Evolutionary conservation across 2,113 vertebrate species (phyloP), one percentile per base, ranked within the genome.

Genomic region (Lepus europaeus): DNA sequence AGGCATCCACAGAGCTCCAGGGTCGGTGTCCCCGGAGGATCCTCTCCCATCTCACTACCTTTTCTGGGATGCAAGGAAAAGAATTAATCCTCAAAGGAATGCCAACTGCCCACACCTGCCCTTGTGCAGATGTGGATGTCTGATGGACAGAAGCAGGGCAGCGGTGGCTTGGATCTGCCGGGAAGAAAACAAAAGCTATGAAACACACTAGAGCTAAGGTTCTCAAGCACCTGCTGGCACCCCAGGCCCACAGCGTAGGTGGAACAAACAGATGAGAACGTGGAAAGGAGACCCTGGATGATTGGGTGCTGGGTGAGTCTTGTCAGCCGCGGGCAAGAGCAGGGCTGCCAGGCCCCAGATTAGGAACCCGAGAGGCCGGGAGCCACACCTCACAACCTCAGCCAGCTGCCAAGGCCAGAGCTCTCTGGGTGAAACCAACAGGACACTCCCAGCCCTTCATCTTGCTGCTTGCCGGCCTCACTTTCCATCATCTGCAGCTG

Each of bases 161-260:
- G 45, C 14, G 8, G 27, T 33, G 61, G 68, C 93, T 92, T 78
- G 91, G 36, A 89, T 84, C 36, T 84, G 31, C 87, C 1, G 9
- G 81, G 45, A 84, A 94, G 77, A 68, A 93, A 83, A 31, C 49
- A 69, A 88, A 90, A 81, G 73, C 45, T 25, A 23, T n/a, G 51
- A 53, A 89, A 84, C 78, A 36, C 19, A 53, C 14, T 25, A 31
- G 14, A 9, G 68, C 49, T 69, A 84, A 77, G 77, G 66, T 74
- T 88, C 79, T 56, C 25, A 64, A 85, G 23, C 0, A 0, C 89
- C 59, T 72, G 39, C 31, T 76, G 69, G 29, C 53, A 76, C 61
- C 27, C 33, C 53, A 66, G 81, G 39, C 31, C 53, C 63, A 29
- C 1, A 17, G 56, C 69, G 59, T 70, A 9, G 2, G 53, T 66